Percentiles rank a stretch among this genome's conserved stretches.
phyloP scores from a whole-genome alignment of 2,797 vertebrate species.

The Scyliorhinus canicula region DNA sequence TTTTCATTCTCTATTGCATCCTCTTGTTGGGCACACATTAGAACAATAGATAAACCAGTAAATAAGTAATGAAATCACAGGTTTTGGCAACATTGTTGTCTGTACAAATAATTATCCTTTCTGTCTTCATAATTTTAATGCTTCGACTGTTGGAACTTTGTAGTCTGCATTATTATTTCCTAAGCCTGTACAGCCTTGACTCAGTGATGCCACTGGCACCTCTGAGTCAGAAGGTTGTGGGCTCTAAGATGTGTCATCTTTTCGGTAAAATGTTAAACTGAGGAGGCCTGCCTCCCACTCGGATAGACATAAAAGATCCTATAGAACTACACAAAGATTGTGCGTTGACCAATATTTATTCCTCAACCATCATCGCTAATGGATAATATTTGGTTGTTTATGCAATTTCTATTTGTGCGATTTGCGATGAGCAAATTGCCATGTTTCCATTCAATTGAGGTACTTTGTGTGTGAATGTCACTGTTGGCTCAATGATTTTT shows the following conservation, averaged over 20 bases:
- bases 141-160: neutral
- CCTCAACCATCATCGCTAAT: neutral
- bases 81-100: neutral
- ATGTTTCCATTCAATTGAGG: too few species aligned
- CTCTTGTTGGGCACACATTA: neutral
- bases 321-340: neutral
- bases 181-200: neutral
- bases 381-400: neutral
- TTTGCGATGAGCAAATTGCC: neutral
- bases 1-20: neutral
- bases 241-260: neutral
- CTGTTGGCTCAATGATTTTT: too few species aligned
- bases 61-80: constrained; percentile 13
- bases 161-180: neutral
- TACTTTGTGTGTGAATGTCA: too few species aligned
- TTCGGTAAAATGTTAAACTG: neutral
- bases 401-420: neutral
- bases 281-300: neutral
- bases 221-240: neutral
- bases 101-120: neutral
- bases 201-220: neutral
- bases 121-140: neutral
- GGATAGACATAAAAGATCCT: neutral
- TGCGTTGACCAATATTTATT: neutral
- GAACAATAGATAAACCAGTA: neutral